A percentile compares a stretch with the other conserved stretches of the same genome.
Conservation (phyloP, 1,140 invertebrate genomes). For the Heliothis subflexa region DNA sequence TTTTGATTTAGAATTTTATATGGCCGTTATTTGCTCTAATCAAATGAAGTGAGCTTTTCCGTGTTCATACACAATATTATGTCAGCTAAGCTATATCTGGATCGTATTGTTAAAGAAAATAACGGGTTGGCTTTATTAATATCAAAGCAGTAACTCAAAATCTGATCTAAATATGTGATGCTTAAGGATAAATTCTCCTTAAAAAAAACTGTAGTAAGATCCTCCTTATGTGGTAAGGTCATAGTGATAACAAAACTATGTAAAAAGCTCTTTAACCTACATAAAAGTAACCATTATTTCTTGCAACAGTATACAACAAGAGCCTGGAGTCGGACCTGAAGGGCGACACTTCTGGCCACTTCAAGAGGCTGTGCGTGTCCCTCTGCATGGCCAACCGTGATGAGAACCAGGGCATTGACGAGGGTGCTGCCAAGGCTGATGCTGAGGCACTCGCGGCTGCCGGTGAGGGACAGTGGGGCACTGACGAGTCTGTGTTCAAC, state of each 20-base stretch:
- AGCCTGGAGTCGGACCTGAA: conserved; percentile 95
- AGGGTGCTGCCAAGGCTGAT: conserved; percentile 89
- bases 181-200: no score
- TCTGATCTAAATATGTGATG: no score
- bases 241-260: background rate
- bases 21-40: no score
- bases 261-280: background rate
- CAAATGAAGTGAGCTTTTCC: no score
- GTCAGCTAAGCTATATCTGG: no score
- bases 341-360: conserved; percentile 96
- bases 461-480: conserved; percentile 94
- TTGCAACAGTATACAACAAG: conserved; percentile 92
- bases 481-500: conserved; percentile 95
- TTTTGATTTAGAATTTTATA: no score
- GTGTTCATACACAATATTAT: no score
- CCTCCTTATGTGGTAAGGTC: background rate
- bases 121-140: no score
- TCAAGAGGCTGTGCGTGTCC: conserved; percentile 95
- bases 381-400: conserved; percentile 93
- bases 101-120: no score
- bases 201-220: no score
- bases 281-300: background rate
- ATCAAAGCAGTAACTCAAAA: no score
- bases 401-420: conserved; percentile 91
- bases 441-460: conserved; percentile 90